Conservation (phyloP, 2,888 invertebrate genomes). For the Urechis unicinctus region DNA sequence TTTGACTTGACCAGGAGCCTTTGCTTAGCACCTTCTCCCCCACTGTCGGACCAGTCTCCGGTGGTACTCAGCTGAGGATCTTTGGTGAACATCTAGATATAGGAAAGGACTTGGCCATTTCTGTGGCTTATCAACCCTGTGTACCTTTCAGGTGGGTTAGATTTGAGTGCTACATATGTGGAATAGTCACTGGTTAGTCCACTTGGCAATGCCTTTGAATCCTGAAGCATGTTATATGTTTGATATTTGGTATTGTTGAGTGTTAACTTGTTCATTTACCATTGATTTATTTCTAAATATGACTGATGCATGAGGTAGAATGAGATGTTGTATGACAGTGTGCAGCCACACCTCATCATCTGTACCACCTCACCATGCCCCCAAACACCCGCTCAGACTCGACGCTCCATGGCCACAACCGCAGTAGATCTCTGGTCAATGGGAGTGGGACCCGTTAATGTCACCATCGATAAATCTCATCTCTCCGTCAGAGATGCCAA, state of each 20-base stretch:
- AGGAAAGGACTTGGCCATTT: background rate
- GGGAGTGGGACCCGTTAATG: slow-evolving; percentile 2
- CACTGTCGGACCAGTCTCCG: slow-evolving; percentile 7
- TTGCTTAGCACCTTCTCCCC: background rate
- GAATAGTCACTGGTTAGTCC: no score
- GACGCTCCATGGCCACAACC: background rate
- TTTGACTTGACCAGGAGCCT: slow-evolving; percentile 1
- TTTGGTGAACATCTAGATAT: slow-evolving; percentile 1
- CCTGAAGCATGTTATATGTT: no score
- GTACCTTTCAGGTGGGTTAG: background rate
- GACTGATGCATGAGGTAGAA: background rate
- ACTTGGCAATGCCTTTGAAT: no score
- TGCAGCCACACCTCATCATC: no score
- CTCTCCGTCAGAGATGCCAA: background rate
- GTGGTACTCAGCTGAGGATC: slow-evolving; percentile 1
- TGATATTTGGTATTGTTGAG: no score
- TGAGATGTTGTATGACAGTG: no score
- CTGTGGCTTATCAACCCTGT: slow-evolving; percentile 2
- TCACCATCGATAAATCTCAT: background rate
- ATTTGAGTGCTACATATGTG: no score
- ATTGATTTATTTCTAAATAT: background rate
- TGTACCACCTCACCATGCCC: background rate
- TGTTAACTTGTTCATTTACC: background rate
- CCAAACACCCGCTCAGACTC: background rate
- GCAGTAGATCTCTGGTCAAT: no score